Evolutionary conservation across 2,888 invertebrate genomes (phyloP).

Genomic region (Crepidodera aurea): DNA sequence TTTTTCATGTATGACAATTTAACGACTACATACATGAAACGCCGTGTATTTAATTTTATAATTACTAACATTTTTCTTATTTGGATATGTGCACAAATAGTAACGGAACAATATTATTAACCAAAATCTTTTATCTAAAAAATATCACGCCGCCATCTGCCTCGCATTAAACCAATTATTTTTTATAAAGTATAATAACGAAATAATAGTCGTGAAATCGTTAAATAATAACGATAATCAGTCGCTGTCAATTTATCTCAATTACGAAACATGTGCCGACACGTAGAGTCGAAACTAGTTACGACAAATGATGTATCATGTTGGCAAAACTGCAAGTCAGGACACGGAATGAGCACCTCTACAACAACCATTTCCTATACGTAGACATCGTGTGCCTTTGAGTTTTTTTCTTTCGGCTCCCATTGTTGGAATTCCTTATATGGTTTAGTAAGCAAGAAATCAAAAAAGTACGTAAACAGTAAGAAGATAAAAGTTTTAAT

Average conservation of each 20-base stretch:
- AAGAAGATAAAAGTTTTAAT: no score
- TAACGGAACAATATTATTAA: no score
- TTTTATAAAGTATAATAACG: slow-evolving; percentile 32
- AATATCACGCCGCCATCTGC: slow-evolving; percentile 14
- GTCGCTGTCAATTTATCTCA: slow-evolving; percentile 50
- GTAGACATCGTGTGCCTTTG: no score
- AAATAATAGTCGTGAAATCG: slow-evolving; percentile 49
- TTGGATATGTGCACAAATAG: no score
- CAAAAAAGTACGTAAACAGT: no score
- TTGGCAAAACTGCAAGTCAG: slow-evolving; percentile 54
- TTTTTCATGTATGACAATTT: no score
- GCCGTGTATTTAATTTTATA: no score
- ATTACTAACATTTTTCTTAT: no score
- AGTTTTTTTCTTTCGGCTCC: no score
- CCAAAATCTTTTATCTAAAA: background rate
- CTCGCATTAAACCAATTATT: slow-evolving; percentile 23
- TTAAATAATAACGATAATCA: slow-evolving; percentile 46
- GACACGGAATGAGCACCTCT: slow-evolving; percentile 46
- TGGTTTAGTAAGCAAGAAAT: no score
- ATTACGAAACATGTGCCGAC: slow-evolving; percentile 49
- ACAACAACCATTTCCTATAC: slow-evolving; percentile 43
- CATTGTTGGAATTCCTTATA: no score
- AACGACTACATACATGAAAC: no score
- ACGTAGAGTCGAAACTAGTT: slow-evolving; percentile 44
- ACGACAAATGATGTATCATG: slow-evolving; percentile 50